phyloP scores from a whole-genome alignment of 2,113 vertebrate genomes.

The Petromus typicus region DNA sequence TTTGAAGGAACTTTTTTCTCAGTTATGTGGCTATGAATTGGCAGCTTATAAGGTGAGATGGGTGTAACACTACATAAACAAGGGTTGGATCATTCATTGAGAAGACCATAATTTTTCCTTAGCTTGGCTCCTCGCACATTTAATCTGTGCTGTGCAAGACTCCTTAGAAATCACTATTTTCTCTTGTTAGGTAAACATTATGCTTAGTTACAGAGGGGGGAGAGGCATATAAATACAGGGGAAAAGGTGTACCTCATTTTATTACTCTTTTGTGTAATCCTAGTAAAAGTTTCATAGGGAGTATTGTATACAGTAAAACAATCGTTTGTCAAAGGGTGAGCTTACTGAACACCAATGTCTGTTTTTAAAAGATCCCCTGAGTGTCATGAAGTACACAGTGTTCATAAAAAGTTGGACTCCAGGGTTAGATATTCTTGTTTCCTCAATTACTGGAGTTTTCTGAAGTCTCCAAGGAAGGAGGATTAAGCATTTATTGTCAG shows the following conservation, averaged over 20 bases:
- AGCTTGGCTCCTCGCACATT: background rate
- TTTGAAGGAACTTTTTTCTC: background rate
- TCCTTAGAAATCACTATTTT: background rate
- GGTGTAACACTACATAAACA: background rate
- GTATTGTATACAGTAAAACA: constrained; percentile 83
- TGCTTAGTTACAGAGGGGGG: constrained; percentile 57
- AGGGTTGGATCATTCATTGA: background rate
- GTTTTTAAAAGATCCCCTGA: constrained; percentile 85
- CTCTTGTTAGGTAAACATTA: constrained; percentile 46
- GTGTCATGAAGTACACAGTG: constrained; percentile 78
- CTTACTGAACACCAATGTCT: constrained; percentile 79
- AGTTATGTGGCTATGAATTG: background rate
- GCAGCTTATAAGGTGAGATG: background rate
- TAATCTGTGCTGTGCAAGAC: background rate
- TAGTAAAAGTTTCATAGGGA: constrained; percentile 81
- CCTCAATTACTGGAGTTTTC: constrained; percentile 85
- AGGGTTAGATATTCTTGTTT: constrained; percentile 83
- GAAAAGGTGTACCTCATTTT: constrained; percentile 53
- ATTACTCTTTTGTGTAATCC: constrained; percentile 78
- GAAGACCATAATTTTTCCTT: background rate
- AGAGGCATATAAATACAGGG: constrained; percentile 38
- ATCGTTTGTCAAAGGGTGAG: constrained; percentile 86
- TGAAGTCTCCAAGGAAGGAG: constrained; percentile 73
- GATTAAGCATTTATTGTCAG: constrained; percentile 83
- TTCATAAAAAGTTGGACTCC: constrained; percentile 83